Conservation (phyloP, 2,113 vertebrate species). For the Tachysurus vachellii region DNA sequence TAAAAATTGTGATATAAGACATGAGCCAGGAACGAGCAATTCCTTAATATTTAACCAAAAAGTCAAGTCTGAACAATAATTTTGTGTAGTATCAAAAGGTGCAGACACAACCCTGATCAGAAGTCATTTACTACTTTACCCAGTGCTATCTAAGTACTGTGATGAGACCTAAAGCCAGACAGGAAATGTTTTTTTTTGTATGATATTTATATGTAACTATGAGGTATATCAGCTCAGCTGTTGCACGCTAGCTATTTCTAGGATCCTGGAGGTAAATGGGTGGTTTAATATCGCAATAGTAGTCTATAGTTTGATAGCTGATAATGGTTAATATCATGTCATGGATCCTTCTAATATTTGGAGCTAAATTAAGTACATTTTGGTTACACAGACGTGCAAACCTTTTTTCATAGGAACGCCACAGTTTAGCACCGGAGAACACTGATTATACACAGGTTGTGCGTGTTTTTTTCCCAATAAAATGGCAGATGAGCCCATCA, state of each 20-base stretch:
- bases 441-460: too few relatives aligned
- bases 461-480: too few relatives aligned
- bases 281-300: neutral
- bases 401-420: too few relatives aligned
- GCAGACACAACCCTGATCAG: neutral
- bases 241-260: too few relatives aligned
- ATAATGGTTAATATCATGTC: neutral
- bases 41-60: neutral
- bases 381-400: too few relatives aligned
- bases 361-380: too few relatives aligned
- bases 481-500: too few relatives aligned
- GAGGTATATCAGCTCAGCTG: neutral
- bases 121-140: neutral
- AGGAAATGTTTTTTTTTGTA: neutral
- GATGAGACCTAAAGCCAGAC: neutral
- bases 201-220: neutral
- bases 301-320: neutral
- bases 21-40: neutral
- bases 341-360: neutral
- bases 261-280: neutral
- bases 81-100: neutral
- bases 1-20: neutral
- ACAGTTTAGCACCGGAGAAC: too few relatives aligned
- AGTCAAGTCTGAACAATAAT: neutral
- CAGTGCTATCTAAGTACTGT: neutral